Conservation (phyloP, 2,888 invertebrate species). For the Arctia plantaginis region DNA sequence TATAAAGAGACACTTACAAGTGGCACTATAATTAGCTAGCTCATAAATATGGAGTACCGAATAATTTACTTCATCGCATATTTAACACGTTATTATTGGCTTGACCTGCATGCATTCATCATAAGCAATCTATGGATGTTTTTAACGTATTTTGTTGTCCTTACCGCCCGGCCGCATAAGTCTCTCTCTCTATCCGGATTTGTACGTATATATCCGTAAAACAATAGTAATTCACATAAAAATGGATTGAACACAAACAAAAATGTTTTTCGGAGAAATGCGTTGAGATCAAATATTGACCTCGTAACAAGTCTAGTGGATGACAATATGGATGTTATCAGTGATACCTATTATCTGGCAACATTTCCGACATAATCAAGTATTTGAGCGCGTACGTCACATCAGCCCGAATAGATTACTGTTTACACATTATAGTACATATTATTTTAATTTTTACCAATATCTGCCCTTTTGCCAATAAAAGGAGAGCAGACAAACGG, state of each 20-base stretch:
- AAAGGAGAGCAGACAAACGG: too few relatives aligned
- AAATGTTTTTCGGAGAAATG: neutral
- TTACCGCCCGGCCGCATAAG: too few relatives aligned
- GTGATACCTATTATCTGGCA: slow-evolving; percentile 1
- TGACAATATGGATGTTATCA: neutral
- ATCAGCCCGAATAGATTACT: neutral
- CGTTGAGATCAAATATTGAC: neutral
- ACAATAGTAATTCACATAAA: neutral
- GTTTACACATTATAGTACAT: neutral
- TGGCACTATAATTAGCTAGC: neutral
- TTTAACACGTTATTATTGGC: neutral
- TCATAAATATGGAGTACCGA: neutral
- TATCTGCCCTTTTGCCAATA: too few relatives aligned
- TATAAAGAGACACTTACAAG: neutral
- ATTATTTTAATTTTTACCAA: too few relatives aligned
- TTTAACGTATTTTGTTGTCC: too few relatives aligned
- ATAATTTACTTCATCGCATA: neutral
- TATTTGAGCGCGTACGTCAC: neutral
- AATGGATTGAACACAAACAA: neutral
- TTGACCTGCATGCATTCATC: too few relatives aligned
- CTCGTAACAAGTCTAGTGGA: neutral
- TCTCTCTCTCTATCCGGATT: neutral
- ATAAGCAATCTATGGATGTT: too few relatives aligned
- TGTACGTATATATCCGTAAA: neutral
- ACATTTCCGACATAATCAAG: neutral